Conservation (phyloP, 2,113 vertebrate species). For the Butorides virescens region DNA sequence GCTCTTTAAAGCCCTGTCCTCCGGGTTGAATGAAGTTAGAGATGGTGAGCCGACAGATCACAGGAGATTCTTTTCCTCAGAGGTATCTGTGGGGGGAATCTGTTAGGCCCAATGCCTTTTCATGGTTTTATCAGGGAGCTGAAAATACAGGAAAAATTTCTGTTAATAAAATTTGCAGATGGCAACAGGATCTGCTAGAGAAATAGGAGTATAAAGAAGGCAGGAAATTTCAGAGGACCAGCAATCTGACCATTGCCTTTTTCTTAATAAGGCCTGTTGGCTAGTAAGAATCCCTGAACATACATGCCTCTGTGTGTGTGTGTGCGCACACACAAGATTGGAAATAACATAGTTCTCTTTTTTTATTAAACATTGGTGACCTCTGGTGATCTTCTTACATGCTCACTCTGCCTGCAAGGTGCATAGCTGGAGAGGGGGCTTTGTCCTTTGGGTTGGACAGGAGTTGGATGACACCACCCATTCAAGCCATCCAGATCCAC, state of each 20-base stretch:
- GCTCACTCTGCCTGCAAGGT: rapidly evolving
- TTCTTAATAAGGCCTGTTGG: not conserved
- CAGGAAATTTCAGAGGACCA: not conserved
- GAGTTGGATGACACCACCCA: not conserved
- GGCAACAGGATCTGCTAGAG: not conserved
- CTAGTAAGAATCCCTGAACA: not conserved
- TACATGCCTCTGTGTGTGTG: too few relatives aligned
- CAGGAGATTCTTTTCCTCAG: not conserved
- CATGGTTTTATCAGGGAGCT: not conserved
- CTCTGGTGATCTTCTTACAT: not conserved
- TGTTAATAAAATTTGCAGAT: not conserved
- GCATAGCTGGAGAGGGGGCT: not conserved
- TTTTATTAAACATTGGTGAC: not conserved
- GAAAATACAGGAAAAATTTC: not conserved
- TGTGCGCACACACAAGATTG: not conserved
- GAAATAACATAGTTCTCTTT: not conserved
- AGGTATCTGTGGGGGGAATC: not conserved
- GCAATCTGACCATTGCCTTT: not conserved
- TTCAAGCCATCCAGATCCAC: not conserved
- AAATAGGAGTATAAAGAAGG: not conserved
- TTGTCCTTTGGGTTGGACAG: not conserved
- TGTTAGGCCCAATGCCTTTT: not conserved
- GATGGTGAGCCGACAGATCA: not conserved
- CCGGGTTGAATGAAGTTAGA: not conserved
- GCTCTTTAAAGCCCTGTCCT: not conserved